phyloP scores from a whole-genome alignment of 2,113 vertebrate species.

The Zosterops hypoxanthus region DNA sequence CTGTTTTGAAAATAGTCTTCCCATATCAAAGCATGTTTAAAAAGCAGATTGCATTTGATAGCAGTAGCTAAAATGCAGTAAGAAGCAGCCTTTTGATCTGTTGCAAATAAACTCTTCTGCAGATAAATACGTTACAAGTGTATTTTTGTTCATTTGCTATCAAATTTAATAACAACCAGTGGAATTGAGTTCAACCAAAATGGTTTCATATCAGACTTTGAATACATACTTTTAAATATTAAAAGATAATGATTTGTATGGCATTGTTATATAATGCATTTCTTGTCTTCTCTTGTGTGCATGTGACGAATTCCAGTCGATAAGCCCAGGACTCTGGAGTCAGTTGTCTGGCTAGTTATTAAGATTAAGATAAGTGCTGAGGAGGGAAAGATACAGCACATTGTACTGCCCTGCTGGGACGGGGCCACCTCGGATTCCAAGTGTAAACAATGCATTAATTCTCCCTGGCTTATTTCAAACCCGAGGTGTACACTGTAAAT shows the following conservation, averaged over 20 bases:
- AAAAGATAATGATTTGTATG: conserved; percentile 75
- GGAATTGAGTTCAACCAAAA: conserved; percentile 72
- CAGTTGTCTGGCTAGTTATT: conserved; percentile 87
- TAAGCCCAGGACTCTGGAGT: conserved; percentile 84
- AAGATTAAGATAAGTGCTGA: conserved; percentile 83
- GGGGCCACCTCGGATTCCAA: conserved; percentile 71
- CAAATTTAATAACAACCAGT: conserved; percentile 63
- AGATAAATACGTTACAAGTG: conserved; percentile 78
- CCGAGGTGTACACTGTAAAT: conserved; percentile 66
- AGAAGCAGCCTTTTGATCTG: conserved; percentile 78
- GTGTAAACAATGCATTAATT: conserved; percentile 76
- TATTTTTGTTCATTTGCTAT: conserved; percentile 77
- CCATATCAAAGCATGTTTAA: conserved; percentile 58
- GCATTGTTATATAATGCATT: conserved; percentile 76
- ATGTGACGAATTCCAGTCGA: conserved; percentile 81
- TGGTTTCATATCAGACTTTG: conserved; percentile 73
- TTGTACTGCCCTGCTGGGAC: conserved; percentile 70
- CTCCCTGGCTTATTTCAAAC: conserved; percentile 69
- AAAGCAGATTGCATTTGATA: conserved; percentile 73
- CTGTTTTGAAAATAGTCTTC: conserved; percentile 64
- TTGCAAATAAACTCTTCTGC: conserved; percentile 61
- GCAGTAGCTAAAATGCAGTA: conserved; percentile 68
- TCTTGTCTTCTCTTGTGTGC: conserved; percentile 77
- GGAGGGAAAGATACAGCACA: conserved; percentile 75
- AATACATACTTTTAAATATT: conserved; percentile 77